Conservation (phyloP, 2,113 vertebrate genomes). For the Eleginops maclovinus region DNA sequence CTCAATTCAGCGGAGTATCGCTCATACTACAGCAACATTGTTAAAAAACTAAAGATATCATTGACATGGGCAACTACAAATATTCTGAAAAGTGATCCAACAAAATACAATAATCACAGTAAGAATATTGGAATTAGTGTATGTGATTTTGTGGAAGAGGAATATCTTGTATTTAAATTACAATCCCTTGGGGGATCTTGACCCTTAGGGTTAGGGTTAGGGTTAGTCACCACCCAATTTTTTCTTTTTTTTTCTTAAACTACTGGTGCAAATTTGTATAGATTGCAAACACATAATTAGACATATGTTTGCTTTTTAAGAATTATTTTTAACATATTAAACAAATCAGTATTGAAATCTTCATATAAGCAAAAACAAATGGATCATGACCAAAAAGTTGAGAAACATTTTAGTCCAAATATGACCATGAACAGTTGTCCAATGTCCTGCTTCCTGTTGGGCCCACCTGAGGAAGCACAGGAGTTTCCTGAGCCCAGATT, state of each 20-base stretch:
- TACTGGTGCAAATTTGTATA: too few species aligned
- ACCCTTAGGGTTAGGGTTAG: too few species aligned
- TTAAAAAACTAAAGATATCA: too few species aligned
- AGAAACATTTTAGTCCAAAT: conserved; percentile 23
- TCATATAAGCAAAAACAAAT: background rate
- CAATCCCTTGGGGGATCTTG: background rate
- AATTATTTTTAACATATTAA: background rate
- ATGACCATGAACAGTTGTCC: conserved; percentile 31
- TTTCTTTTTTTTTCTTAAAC: too few species aligned
- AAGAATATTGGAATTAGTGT: background rate
- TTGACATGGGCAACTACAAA: too few species aligned
- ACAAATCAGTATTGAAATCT: background rate
- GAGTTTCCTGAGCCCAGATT: conserved; percentile 60
- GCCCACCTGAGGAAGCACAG: conserved; percentile 61
- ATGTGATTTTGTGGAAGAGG: background rate
- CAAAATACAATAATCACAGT: background rate
- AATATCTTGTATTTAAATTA: background rate
- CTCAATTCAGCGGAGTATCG: too few species aligned
- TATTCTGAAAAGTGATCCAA: too few species aligned
- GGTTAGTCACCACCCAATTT: too few species aligned
- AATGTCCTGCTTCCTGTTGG: conserved; percentile 54
- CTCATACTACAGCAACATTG: too few species aligned
- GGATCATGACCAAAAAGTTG: background rate
- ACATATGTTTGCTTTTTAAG: too few species aligned
- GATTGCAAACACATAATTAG: background rate